Conservation (phyloP, 2,113 vertebrate genomes). For the Sorex araneus region DNA sequence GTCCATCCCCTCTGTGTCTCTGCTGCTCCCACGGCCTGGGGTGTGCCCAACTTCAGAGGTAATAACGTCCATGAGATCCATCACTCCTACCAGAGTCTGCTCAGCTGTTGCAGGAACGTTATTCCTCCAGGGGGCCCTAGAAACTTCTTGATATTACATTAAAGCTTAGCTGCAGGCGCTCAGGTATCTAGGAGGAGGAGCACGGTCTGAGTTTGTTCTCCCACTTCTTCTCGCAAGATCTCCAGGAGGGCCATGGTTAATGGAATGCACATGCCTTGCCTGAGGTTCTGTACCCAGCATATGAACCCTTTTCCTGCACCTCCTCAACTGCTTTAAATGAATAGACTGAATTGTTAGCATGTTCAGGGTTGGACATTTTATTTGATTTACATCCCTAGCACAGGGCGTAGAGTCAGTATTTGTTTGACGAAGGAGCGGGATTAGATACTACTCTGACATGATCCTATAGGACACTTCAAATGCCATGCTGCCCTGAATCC, state of each 20-base stretch:
- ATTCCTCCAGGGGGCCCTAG: too few species aligned
- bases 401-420: accelerated
- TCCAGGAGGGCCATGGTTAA: accelerated
- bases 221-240: not conserved
- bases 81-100: not conserved
- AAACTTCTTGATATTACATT: not conserved
- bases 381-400: not conserved
- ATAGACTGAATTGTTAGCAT: not conserved
- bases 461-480: accelerated
- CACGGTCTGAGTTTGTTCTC: too few species aligned
- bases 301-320: accelerated
- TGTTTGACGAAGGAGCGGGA: not conserved
- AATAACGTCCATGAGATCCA: too few species aligned
- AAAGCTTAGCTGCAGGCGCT: not conserved
- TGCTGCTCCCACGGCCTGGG: accelerated
- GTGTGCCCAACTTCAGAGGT: not conserved
- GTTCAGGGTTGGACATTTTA: accelerated
- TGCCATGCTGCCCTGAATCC: too few species aligned
- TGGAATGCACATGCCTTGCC: accelerated
- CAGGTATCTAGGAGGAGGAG: not conserved
- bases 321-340: not conserved
- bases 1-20: not conserved
- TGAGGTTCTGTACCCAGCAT: not conserved
- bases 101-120: too few species aligned
- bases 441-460: accelerated